A percentile compares a stretch with the other conserved stretches of the same genome.
Conservation (phyloP, 2,888 invertebrate species). For the Drosophila anomelani region DNA sequence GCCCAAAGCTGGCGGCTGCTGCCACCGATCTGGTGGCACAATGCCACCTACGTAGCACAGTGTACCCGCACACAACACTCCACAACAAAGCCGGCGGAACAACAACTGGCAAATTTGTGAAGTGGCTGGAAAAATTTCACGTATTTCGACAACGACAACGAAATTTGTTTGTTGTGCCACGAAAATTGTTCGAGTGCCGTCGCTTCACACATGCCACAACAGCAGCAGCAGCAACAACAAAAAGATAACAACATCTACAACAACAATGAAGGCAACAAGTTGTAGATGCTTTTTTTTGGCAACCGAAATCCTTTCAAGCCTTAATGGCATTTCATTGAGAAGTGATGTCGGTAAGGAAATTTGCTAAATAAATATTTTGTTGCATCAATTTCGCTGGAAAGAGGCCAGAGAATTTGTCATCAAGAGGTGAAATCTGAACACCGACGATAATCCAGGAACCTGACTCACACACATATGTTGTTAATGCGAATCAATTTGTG, state of each 20-base stretch:
- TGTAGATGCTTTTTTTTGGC: constrained; percentile 17
- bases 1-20: constrained; percentile 47
- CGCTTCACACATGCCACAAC: constrained; percentile 38
- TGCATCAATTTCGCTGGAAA: constrained; percentile 52
- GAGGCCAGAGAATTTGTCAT: constrained; percentile 35
- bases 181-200: constrained; percentile 60
- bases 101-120: constrained; percentile 51
- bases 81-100: constrained; percentile 42
- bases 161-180: constrained; percentile 50
- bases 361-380: constrained; percentile 65
- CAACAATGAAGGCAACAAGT: neutral
- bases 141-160: constrained; percentile 53
- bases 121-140: constrained; percentile 74
- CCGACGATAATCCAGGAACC: neutral
- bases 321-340: constrained; percentile 46
- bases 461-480: constrained; percentile 23
- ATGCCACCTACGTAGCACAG: constrained; percentile 46
- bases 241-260: no score
- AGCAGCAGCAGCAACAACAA: constrained; percentile 27
- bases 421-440: constrained; percentile 29
- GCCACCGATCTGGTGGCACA: constrained; percentile 19
- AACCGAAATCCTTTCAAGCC: constrained; percentile 45
- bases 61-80: constrained; percentile 41
- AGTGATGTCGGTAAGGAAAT: constrained; percentile 46
- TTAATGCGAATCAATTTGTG: constrained; percentile 16